Percentiles rank a stretch among this genome's conserved stretches.
phyloP scores from a whole-genome alignment of 2,888 invertebrate species.

The Pachliopta kotzebuea region DNA sequence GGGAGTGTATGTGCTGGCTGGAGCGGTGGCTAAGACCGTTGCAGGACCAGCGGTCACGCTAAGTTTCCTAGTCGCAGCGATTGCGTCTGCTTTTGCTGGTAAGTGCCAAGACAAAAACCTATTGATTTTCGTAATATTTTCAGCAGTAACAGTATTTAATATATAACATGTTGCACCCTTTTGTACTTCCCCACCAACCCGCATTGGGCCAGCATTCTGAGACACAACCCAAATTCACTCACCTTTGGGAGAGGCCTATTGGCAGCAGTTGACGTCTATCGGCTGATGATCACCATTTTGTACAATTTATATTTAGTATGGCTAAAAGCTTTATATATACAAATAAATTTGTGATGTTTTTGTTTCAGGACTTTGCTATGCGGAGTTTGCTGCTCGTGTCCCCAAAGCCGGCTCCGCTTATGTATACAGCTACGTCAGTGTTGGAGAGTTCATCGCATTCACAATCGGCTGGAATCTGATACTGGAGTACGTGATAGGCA shows the following conservation, averaged over 20 bases:
- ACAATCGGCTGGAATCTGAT: conserved; percentile 97
- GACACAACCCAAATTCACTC: too few species aligned
- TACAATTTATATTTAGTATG: too few species aligned
- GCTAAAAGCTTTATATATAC: too few species aligned
- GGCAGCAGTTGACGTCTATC: too few species aligned
- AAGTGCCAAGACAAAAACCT: conserved; percentile 34
- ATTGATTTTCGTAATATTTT: too few species aligned
- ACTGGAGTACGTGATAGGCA: conserved; percentile 92
- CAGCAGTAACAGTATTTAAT: too few species aligned
- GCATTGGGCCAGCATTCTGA: too few species aligned
- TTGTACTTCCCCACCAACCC: too few species aligned
- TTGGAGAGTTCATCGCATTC: conserved; percentile 95
- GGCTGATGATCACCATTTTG: too few species aligned
- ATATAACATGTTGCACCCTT: too few species aligned
- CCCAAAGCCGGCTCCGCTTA: conserved; percentile 96
- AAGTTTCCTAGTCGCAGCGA: conserved; percentile 94
- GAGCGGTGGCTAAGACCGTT: conserved; percentile 90
- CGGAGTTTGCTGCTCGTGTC: conserved; percentile 93
- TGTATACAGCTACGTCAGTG: conserved; percentile 94
- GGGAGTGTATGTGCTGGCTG: conserved; percentile 96
- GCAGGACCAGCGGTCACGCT: conserved; percentile 96
- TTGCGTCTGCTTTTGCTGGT: conserved; percentile 96
- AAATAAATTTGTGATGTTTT: too few species aligned
- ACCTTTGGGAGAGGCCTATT: too few species aligned
- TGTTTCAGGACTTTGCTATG: conserved; percentile 89